Conservation (phyloP, 2,113 vertebrate species). For the Artemisiospiza belli region DNA sequence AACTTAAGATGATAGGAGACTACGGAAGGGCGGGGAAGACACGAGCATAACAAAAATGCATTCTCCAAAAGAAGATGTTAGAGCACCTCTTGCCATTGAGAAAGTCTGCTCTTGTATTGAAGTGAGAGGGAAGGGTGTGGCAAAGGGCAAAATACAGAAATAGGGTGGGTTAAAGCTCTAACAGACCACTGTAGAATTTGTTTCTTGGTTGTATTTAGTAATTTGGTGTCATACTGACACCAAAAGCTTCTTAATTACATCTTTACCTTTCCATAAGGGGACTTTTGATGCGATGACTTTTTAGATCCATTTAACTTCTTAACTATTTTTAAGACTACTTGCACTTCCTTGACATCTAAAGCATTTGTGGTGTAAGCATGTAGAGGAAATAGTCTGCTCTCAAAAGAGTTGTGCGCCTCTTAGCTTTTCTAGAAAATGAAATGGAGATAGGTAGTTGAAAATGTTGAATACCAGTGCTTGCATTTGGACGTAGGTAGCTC, state of each 20-base stretch:
- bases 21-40: not conserved
- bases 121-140: not conserved
- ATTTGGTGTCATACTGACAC: not conserved
- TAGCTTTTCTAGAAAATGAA: not conserved
- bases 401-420: not conserved
- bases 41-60: not conserved
- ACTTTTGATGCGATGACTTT: not conserved
- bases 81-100: accelerated
- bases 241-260: not conserved
- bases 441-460: not conserved
- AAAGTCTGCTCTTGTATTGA: not conserved
- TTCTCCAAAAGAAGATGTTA: not conserved
- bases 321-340: not conserved
- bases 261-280: not conserved
- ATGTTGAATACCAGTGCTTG: not conserved
- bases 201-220: not conserved
- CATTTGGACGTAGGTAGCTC: not conserved
- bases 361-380: not conserved
- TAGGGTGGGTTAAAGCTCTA: not conserved
- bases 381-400: not conserved
- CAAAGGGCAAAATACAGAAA: not conserved
- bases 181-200: not conserved
- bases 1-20: not conserved
- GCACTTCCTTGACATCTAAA: not conserved
- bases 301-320: not conserved